Evolutionary conservation across 2,113 vertebrate genomes (phyloP), one percentile per base, ranked within the genome.

Genomic region (Chloropsis cyanopogon): DNA sequence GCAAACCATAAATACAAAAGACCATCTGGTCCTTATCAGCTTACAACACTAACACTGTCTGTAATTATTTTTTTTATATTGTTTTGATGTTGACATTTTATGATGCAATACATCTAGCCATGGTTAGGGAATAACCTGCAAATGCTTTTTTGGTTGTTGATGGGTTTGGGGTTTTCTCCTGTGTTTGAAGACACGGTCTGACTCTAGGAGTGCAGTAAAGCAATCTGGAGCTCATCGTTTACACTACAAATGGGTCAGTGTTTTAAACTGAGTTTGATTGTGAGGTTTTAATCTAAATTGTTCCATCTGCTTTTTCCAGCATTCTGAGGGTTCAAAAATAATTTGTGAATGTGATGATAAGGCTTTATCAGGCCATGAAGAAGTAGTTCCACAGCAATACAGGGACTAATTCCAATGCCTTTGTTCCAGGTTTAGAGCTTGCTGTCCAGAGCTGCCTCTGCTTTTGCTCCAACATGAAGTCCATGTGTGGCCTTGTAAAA

Each of bases 1-100:
- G 97, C 98, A 97, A 97, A 97, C 96, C 97, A 84, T 97, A 97
- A 97, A 98, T 98, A 98, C 98, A 98, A 98, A 98, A 96, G 98
- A 98, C 98, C 98, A 98, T 98, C 98, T 98, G 98, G 97, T 98
- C 97, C 95, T 98, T 98, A 98, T 98, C 98, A 97, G 97, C 97
- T 98, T 97, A 98, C 97, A 97, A 96, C 96, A 97, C 97, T 97
- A 97, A 97, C 94, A 96, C 94, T 97, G 97, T 97, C 97, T 98
- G 97, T 98, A 98, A 98, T 98, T 98, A 98, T 98, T 98, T 98
- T 98, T 97, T 94, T 96, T 97, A 93, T 97, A 98, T 98, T 97
- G 97, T 98, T 98, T 98, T 97, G 96, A 97, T 98, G 97, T 98
- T 98, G 98, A 98, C 97, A 97, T 98, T 98, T 98, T 96, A 97